These are phyloP conservation scores for Oreotrochilus melanogaster DNA, from an alignment of 2,113 vertebrate species.

Conservation along the genomic window DNA sequence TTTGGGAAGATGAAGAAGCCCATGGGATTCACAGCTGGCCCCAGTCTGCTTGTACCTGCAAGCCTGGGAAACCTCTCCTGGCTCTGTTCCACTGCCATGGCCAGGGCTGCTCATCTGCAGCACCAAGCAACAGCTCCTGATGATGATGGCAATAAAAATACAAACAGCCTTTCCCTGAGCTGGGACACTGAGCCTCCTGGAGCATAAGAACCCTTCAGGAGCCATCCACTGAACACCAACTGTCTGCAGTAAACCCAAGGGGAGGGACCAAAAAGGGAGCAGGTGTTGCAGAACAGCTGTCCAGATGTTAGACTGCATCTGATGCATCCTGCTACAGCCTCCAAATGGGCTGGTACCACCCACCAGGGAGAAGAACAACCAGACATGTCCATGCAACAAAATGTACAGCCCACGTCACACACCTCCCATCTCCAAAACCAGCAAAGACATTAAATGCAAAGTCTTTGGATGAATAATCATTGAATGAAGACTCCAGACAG, in stretches of 20 bases:
- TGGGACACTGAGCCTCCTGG: background rate
- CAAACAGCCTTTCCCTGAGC: background rate
- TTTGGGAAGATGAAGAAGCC: background rate
- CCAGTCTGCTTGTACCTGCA: background rate
- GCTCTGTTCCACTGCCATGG: background rate
- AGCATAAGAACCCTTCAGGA: background rate
- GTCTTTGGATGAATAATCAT: background rate
- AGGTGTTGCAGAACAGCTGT: background rate
- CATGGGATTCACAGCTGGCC: accelerated
- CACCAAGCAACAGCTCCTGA: background rate
- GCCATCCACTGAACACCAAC: background rate
- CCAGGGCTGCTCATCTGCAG: background rate
- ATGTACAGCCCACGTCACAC: background rate
- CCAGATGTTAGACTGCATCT: background rate
- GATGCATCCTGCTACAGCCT: background rate
- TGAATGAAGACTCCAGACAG: background rate
- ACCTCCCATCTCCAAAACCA: background rate
- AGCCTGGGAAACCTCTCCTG: background rate
- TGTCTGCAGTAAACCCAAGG: background rate
- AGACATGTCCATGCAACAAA: background rate
- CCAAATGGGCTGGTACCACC: background rate
- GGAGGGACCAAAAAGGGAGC: background rate
- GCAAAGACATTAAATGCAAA: background rate
- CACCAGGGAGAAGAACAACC: background rate
- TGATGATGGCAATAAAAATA: background rate